Conservation (phyloP, 1,140 invertebrate genomes). For the Diachasma alloeum region DNA sequence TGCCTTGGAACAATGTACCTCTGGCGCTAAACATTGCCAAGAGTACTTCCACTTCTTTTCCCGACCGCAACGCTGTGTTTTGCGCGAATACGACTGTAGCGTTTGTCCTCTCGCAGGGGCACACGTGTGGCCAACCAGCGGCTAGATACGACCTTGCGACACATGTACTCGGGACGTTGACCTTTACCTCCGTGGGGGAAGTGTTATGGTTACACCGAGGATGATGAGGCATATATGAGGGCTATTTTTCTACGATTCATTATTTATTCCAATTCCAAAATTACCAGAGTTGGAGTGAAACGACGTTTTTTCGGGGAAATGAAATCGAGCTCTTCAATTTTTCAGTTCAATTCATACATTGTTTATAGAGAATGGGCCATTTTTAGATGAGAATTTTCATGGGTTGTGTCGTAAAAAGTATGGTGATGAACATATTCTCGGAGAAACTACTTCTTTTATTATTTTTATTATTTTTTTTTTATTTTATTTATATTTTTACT, state of each 20-base stretch:
- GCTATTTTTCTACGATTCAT: not conserved
- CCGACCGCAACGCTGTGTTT: conserved; percentile 11
- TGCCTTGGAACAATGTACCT: not conserved
- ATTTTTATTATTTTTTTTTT: no score
- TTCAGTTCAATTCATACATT: no score
- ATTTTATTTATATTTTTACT: no score
- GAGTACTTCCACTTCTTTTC: not conserved
- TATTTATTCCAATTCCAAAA: no score
- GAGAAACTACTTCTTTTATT: no score
- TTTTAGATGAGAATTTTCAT: no score
- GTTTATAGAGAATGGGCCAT: no score
- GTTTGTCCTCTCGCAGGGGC: not conserved
- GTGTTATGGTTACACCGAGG: not conserved
- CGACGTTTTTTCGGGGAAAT: no score
- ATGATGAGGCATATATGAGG: not conserved
- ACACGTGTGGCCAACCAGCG: conserved; percentile 7
- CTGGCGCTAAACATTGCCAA: not conserved
- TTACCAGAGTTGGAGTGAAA: no score
- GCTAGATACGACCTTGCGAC: not conserved
- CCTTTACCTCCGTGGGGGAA: not conserved
- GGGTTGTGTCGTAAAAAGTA: no score
- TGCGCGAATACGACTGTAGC: not conserved
- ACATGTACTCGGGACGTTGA: not conserved
- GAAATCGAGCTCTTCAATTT: no score
- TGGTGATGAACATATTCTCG: no score